Percentiles rank a stretch among this genome's conserved stretches.
Conservation (phyloP, 2,113 vertebrate species). For the Butastur rufipennis region DNA sequence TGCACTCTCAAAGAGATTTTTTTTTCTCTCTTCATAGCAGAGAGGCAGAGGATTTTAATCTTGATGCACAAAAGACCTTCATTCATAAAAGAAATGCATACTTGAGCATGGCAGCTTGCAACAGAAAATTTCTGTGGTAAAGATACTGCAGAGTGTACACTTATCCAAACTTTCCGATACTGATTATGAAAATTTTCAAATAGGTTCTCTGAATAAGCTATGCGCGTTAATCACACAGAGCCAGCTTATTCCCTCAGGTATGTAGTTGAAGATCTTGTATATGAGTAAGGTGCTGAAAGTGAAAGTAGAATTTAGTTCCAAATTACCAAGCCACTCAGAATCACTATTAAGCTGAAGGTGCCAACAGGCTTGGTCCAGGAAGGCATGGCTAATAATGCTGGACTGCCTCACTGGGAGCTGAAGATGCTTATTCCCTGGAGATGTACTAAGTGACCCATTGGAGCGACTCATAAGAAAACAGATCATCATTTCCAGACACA, state of each 20-base stretch:
- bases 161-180: constrained; percentile 13
- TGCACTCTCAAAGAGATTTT: constrained; percentile 65
- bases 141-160: constrained; percentile 20
- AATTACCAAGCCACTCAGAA: neutral
- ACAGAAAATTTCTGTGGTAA: constrained; percentile 54
- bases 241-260: constrained; percentile 11
- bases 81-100: constrained; percentile 71
- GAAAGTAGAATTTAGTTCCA: neutral
- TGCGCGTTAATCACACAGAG: neutral
- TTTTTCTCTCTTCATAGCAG: constrained; percentile 34
- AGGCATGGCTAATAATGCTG: neutral
- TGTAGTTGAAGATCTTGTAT: neutral
- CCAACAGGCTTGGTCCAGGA: neutral
- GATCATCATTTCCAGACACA: neutral
- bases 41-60: constrained; percentile 75
- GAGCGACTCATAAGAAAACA: neutral
- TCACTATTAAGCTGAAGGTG: neutral
- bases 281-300: neutral
- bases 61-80: constrained; percentile 71
- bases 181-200: neutral
- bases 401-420: neutral
- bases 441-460: neutral
- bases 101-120: constrained; percentile 54
- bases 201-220: neutral
- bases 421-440: neutral